These are phyloP conservation scores for Emydura subglobosa DNA, from an alignment of 2,113 vertebrate genomes.

Conservation along the genomic window DNA sequence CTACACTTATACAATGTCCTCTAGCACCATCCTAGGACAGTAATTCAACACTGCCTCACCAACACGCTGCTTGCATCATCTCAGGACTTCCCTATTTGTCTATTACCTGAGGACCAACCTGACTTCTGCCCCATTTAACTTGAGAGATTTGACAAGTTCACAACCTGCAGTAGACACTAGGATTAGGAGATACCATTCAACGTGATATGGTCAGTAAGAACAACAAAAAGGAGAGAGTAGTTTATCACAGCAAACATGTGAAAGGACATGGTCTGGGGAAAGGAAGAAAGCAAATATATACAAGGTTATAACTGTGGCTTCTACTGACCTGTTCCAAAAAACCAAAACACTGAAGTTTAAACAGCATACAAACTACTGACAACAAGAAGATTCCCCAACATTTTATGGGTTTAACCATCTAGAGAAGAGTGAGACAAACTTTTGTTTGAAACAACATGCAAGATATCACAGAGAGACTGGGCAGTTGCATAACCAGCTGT, in stretches of 20 bases:
- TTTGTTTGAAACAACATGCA: not conserved
- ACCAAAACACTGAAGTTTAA: not conserved
- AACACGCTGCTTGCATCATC: rapidly evolving
- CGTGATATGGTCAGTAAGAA: not conserved
- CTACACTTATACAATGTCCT: not conserved
- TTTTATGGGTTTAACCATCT: not conserved
- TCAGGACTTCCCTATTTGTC: not conserved
- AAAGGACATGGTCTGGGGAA: not conserved
- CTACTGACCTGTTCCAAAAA: not conserved
- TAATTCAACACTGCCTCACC: not conserved
- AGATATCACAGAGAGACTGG: not conserved
- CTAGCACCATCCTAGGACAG: rapidly evolving
- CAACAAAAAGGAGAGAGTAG: not conserved
- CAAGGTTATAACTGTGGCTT: not conserved
- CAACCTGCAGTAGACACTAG: not conserved
- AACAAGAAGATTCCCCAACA: not conserved
- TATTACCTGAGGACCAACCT: not conserved
- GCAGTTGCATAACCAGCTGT: not conserved
- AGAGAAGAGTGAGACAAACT: not conserved
- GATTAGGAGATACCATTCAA: not conserved
- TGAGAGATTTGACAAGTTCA: not conserved
- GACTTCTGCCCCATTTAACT: not conserved
- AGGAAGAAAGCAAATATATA: not conserved
- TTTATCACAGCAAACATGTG: not conserved
- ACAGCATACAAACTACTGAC: not conserved